These are phyloP conservation scores for Spinibarbus caldwelli DNA, from an alignment of 2,797 vertebrate genomes.

Conservation along the genomic window DNA sequence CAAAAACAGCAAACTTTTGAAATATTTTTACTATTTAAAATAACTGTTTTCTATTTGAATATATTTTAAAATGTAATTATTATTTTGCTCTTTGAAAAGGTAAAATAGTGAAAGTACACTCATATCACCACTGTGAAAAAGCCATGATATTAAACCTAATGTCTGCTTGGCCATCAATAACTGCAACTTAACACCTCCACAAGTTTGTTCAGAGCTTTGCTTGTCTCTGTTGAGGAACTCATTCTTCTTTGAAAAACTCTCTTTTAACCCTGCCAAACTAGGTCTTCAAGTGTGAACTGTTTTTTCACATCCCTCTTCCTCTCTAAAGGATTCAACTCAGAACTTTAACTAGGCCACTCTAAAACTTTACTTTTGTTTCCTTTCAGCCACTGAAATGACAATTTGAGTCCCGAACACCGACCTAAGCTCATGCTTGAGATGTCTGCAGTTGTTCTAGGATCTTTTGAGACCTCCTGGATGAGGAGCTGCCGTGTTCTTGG, in stretches of 20 bases:
- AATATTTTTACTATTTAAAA: too few species aligned
- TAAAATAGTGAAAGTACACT: neutral
- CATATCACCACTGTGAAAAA: neutral
- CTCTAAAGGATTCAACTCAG: neutral
- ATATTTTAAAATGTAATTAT: neutral
- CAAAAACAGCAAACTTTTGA: too few species aligned
- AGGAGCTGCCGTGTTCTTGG: neutral
- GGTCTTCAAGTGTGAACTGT: neutral
- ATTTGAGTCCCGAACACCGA: neutral
- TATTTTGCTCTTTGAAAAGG: neutral
- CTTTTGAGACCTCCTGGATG: slow-evolving; percentile 1
- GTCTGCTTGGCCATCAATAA: neutral
- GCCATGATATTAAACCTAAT: neutral
- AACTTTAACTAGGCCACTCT: slow-evolving; percentile 29
- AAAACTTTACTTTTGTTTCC: slow-evolving; percentile 8
- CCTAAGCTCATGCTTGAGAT: neutral
- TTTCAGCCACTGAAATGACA: neutral
- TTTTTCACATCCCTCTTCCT: neutral
- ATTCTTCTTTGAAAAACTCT: slow-evolving; percentile 9
- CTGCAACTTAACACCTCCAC: neutral
- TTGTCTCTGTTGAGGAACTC: neutral
- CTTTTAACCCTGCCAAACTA: slow-evolving; percentile 10
- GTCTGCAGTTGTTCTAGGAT: neutral
- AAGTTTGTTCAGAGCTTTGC: neutral
- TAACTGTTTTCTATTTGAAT: too few species aligned